Conservation (phyloP, 2,797 vertebrate species). For the Anableps anableps region DNA sequence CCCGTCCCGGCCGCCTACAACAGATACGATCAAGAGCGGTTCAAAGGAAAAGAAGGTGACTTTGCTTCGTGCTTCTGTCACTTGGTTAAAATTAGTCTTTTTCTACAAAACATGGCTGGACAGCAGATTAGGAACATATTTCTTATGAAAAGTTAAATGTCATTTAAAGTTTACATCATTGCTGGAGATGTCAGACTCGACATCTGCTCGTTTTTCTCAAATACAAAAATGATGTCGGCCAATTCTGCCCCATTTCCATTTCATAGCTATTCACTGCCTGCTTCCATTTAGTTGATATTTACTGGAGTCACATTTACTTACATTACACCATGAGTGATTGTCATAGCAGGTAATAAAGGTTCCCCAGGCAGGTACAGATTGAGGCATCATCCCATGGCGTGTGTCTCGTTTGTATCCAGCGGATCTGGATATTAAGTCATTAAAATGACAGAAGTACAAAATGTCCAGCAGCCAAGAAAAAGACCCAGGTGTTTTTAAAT, state of each 20-base stretch:
- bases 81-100: background rate
- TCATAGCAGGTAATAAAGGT: background rate
- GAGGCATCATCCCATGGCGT: background rate
- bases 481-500: too few relatives aligned
- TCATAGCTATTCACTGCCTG: background rate
- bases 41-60: slow-evolving; percentile 98
- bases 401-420: background rate
- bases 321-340: too few relatives aligned
- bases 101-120: background rate
- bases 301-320: background rate
- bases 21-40: slow-evolving; percentile 98
- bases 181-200: too few relatives aligned
- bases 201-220: too few relatives aligned
- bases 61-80: background rate
- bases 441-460: too few relatives aligned
- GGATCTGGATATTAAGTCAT: background rate
- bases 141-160: background rate
- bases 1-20: slow-evolving; percentile 96
- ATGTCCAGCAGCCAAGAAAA: background rate
- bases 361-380: background rate
- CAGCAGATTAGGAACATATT: background rate
- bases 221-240: background rate
- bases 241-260: background rate
- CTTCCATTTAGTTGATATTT: background rate
- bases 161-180: background rate